Evolutionary conservation across 2,797 vertebrate genomes (phyloP), one percentile per base, ranked within the genome.

Genomic region (Petrocephalus schoutedeni): DNA sequence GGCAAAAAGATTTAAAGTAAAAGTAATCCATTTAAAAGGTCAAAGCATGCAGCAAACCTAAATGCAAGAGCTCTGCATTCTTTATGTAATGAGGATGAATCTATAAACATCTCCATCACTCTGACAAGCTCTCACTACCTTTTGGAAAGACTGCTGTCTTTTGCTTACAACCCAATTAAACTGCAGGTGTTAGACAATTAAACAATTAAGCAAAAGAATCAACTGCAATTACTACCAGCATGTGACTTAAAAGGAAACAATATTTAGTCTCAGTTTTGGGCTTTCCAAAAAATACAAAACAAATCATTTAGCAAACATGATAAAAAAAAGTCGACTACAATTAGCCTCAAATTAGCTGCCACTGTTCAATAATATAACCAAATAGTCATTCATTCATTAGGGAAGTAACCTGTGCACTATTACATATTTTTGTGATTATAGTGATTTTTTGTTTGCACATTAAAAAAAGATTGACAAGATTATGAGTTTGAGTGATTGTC

Each of bases 171-270:
- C 51, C 82, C 82, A 84, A 53, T 84, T 84, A 49, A 54, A 53
- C 82, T 23, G 82, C 45, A 84, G 82, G 82, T 84, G 51, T 84
- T 53, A 54, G 49, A 53, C 82, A 84, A 84, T 84, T 84, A 23
- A 23, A 54, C 49, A 84, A 84, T 84, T 84, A 84, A 84, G 36
- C 67, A 36, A 32, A 71, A 12, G 45, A 84, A 84, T 84, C 45
- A 53, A 10, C 51, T 84, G 45, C 45, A 84, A 84, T 84, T 84
- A 84, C 23, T 19, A 54, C 36, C 56, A 80, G 71, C 56, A 8
- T 58, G 54, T 21, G 53, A 74, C 67, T 41, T 36, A 14, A n/a
- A 67, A 54, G n/a, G 9, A 64, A 54, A 41, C 45, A 2, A 80
- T 9, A 36, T 80, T 49, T 49, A 3, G 36, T 49, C 36, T 16